phyloP scores from a whole-genome alignment of 2,888 invertebrate species.

The Acanthococcus lagerstroemiae region DNA sequence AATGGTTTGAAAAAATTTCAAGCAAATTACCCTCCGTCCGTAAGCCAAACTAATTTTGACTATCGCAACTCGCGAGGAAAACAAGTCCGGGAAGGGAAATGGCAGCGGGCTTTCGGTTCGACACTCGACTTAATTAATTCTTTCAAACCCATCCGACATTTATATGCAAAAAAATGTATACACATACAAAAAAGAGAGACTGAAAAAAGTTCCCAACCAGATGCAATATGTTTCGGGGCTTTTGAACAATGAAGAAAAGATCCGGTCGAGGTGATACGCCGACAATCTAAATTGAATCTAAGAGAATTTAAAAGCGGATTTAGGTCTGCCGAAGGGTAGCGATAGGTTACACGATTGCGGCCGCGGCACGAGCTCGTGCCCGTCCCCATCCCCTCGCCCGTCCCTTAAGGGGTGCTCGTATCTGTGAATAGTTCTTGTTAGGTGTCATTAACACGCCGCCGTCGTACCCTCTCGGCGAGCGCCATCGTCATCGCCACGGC shows the following conservation, averaged over 20 bases:
- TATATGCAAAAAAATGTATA: too few relatives aligned
- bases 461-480: constrained; percentile 3
- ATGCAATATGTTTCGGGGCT: neutral
- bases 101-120: too few relatives aligned
- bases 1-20: too few relatives aligned
- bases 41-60: too few relatives aligned
- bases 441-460: constrained; percentile 34
- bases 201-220: too few relatives aligned
- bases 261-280: constrained; percentile 7
- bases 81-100: too few relatives aligned
- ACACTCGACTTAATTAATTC: too few relatives aligned
- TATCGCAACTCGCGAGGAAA: too few relatives aligned
- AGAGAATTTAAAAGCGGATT: constrained; percentile 29
- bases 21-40: too few relatives aligned
- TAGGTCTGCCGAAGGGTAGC: constrained; percentile 13
- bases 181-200: too few relatives aligned
- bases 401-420: constrained; percentile 19
- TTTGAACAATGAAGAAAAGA: neutral
- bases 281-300: constrained; percentile 29
- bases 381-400: too few relatives aligned
- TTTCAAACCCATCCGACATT: too few relatives aligned
- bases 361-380: constrained; percentile 20
- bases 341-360: constrained; percentile 11
- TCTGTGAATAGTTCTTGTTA: constrained; percentile 35
- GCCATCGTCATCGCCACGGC: neutral